These are phyloP conservation scores for Crypturellus tataupa DNA, from an alignment of 2,797 vertebrate genomes.

Conservation along the genomic window DNA sequence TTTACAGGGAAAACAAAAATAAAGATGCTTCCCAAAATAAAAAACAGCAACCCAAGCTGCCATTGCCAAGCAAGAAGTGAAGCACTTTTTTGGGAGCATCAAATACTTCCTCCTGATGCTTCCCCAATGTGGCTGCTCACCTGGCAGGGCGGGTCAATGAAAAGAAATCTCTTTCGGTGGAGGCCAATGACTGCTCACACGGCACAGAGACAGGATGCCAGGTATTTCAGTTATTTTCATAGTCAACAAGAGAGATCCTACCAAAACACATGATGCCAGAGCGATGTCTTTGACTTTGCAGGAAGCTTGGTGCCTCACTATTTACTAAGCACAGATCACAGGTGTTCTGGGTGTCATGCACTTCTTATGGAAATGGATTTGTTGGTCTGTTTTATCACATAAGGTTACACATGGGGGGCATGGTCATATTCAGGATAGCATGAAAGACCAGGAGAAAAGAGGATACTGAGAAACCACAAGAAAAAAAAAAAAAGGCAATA, in stretches of 20 bases:
- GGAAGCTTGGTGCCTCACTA: accelerated
- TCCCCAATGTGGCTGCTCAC: neutral
- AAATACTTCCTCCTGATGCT: accelerated
- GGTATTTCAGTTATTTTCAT: too few relatives aligned
- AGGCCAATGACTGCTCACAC: accelerated
- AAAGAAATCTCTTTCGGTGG: neutral
- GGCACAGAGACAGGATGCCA: too few relatives aligned
- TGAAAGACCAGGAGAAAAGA: neutral
- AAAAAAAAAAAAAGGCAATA: neutral
- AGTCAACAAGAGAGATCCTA: neutral
- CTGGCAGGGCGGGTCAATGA: accelerated
- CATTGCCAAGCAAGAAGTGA: neutral
- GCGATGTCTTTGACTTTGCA: neutral
- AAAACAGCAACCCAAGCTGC: neutral
- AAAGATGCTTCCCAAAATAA: neutral
- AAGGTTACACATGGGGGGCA: neutral
- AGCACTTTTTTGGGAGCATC: neutral
- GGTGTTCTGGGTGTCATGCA: accelerated
- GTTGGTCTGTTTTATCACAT: neutral
- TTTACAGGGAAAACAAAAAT: accelerated
- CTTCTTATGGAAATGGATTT: neutral
- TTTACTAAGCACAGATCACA: accelerated
- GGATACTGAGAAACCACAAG: accelerated
- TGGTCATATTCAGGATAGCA: neutral
- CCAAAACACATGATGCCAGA: neutral